These are phyloP conservation scores for Meghimatium bilineatum DNA, from an alignment of 2,888 invertebrate genomes.

Conservation along the genomic window DNA sequence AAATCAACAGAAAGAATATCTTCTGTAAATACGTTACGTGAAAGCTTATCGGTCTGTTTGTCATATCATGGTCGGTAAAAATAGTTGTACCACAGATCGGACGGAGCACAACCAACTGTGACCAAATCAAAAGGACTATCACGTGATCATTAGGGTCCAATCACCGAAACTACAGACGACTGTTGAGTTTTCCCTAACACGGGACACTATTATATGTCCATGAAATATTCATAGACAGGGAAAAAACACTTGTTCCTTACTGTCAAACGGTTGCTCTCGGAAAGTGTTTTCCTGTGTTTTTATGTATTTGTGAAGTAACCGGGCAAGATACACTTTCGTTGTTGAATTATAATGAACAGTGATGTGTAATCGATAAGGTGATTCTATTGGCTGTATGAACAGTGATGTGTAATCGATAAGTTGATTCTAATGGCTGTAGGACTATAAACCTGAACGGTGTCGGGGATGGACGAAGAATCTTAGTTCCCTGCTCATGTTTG, in stretches of 20 bases:
- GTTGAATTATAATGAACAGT: background rate
- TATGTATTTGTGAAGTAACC: background rate
- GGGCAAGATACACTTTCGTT: background rate
- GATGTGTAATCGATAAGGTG: background rate
- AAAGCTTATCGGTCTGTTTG: background rate
- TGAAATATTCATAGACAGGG: slow-evolving; percentile 18
- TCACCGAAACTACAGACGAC: background rate
- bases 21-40: too few species aligned
- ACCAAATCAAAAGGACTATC: slow-evolving; percentile 6
- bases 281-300: background rate
- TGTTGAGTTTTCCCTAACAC: background rate
- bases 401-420: background rate
- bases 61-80: background rate
- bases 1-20: too few species aligned
- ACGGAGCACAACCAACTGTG: background rate
- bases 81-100: background rate
- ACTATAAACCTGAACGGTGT: too few species aligned
- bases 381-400: background rate
- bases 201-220: background rate
- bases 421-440: background rate
- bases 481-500: too few species aligned
- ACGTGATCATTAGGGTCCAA: slow-evolving; percentile 10
- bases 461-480: too few species aligned
- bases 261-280: background rate
- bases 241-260: background rate